Base-by-base conservation (phyloP, 1,140 invertebrate genomes). In the Oncopodura yosiiana region DNA sequence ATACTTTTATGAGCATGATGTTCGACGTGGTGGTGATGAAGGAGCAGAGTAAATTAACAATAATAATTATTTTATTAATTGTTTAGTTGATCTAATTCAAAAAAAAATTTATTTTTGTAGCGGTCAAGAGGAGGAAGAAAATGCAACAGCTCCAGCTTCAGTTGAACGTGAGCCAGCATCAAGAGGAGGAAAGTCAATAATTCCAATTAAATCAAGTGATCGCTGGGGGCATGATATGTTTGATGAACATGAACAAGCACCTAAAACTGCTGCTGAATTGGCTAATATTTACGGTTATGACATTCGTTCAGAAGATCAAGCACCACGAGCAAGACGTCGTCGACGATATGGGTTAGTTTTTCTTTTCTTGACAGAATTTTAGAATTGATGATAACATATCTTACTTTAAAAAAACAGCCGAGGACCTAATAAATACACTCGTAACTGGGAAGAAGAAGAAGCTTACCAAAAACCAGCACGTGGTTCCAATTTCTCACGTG, bases 1-100 rank as follows among this genome's bases (percentile, higher is more conserved):
- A 16, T 89, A 87, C 3, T 96, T 96, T 71, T 97, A 95, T 67
- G 92, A 97, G 65, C 92, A 97, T 68, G 92, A 96, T 71, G 87
- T 92, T 67, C 73, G 89, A 61, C 87, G 83, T n/a, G 77, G 79
- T 21, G 66, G 66, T 18, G 82, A 84, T 19, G 82, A 85, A 59
- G 70, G 66, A 74, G 79, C 71, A 70, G 68, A 53, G 60, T 54
- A 38, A 39, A 48, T 34, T 30, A 27, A 9, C 3, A 39, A 30
- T 30, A 29, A 26, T 2, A 27, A 23, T 19, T 29, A 16, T 29
- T n/a, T 5, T 21, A 9, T 12, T 39, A 36, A 16, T 9, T 1
- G 12, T 46, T 45, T 26, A 9, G 23, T 30, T 46, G 3, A 16
- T 14, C 12, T 16, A 23, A 44, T 27, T 19, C 18, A 24, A 27